Conservation (phyloP, 2,888 invertebrate species). For the Rhimphoctona megacephalus region DNA sequence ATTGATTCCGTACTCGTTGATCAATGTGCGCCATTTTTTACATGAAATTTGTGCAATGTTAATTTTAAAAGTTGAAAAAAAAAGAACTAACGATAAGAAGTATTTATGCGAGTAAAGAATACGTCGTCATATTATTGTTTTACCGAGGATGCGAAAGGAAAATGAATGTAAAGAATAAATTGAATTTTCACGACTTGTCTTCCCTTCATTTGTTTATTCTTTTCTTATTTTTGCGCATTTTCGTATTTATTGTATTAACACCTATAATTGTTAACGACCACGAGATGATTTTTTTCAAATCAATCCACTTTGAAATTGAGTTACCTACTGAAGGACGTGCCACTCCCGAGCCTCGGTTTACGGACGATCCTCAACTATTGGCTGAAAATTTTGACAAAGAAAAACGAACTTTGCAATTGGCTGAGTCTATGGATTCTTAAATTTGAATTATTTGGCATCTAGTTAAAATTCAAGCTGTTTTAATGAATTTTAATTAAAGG, state of each 20-base stretch:
- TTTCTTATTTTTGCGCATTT: neutral
- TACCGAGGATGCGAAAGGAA: neutral
- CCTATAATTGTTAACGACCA: no score
- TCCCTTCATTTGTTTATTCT: neutral
- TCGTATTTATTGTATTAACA: neutral
- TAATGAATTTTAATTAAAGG: no score
- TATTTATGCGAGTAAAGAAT: neutral
- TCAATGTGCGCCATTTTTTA: neutral
- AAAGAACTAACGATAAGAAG: neutral
- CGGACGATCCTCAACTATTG: no score
- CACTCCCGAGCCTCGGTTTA: no score
- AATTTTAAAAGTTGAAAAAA: neutral
- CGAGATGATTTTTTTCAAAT: no score
- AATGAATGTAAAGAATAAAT: conserved; percentile 1
- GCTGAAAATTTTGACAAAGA: no score
- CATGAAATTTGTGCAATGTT: neutral
- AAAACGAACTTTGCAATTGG: no score
- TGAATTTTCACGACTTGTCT: neutral
- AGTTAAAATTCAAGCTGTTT: no score
- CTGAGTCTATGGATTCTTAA: no score
- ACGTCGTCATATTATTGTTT: neutral
- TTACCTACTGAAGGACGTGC: no score
- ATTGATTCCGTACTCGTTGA: neutral
- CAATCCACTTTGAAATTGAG: no score
- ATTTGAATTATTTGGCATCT: no score